A percentile compares a stretch with the other conserved stretches of the same genome.
Conservation (phyloP, 2,113 vertebrate genomes). For the Pomatostomus ruficeps region DNA sequence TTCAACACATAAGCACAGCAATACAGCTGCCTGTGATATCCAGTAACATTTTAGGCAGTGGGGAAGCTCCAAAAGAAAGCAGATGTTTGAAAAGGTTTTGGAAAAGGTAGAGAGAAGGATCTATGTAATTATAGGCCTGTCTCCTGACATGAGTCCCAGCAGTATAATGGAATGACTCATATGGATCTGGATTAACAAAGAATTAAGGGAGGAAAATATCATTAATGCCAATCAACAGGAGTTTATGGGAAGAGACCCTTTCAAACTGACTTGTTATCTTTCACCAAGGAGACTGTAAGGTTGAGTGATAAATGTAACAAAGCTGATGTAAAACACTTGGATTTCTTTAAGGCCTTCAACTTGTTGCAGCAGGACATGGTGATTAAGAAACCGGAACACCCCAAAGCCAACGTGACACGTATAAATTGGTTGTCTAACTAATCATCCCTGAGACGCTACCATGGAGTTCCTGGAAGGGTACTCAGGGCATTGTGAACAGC, state of each 20-base stretch:
- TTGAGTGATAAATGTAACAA: not conserved
- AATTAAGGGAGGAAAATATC: constrained; percentile 39
- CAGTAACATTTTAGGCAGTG: not conserved
- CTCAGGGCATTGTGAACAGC: rapidly evolving
- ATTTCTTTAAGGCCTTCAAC: not conserved
- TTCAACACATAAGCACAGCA: not conserved
- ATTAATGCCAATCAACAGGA: constrained; percentile 40
- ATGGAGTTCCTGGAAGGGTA: not conserved
- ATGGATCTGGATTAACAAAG: constrained; percentile 18
- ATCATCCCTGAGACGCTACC: not conserved
- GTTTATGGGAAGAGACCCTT: constrained; percentile 33
- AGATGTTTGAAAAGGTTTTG: not conserved
- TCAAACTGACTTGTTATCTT: constrained; percentile 11
- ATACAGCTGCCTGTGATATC: not conserved
- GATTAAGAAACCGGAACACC: not conserved
- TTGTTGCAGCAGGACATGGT: not conserved
- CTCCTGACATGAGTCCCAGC: not conserved
- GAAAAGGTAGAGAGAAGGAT: not conserved
- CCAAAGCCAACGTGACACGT: not conserved
- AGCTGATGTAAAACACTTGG: not conserved
- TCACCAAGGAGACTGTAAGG: not conserved
- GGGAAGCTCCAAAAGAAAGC: not conserved
- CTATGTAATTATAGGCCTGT: constrained; percentile 14
- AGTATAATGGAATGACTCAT: constrained; percentile 44
- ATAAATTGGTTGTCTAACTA: not conserved